Base-by-base conservation (phyloP, 1,140 invertebrate species). In the Zaprionus lachaisei region DNA sequence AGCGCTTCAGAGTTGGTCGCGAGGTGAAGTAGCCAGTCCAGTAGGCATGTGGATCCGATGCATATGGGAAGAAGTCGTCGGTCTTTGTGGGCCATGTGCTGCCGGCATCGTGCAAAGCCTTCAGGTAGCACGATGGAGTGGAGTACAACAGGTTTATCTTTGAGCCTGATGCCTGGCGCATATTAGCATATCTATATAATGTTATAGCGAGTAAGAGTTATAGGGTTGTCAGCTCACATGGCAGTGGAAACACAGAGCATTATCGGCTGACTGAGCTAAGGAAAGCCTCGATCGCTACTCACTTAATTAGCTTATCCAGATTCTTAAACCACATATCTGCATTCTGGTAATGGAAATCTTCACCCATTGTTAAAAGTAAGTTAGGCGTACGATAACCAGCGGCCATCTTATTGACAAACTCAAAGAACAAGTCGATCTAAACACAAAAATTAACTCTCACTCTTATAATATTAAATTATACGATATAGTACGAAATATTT, bases 11-110 rank as follows among this genome's bases (percentile, higher is more conserved):
- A 0, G 97, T 96, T 4, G 97, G 96, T 61, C 97, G 94, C 0
- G 98, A 99, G 0, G 97, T 97, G 90, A 97, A 99, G 92, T 98
- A 99, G 0, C 99, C 99, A 0, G 97, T 98, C 98, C 98, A 99
- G 92, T 96, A 99, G 0, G 95, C 94, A 82, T 98, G 96, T 5
- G 95, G 94, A 85, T 96, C 95, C 76, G 96, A 96, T 1, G 97
- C 96, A 93, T 99, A 99, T 0, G 98, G 98, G 82, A 98, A 98
- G 94, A 99, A 99, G 81, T 98, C 97, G 75, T 97, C 96, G 15
- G 93, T 93, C 85, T 98, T 98, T 0, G 94, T 95, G 0, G 96
- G 94, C 93, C 96, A 95, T 0, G 93, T 93, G 0, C 94, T 86
- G 70, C 96, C 95, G 1, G 95, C 93, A 77, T 96, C 95, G 73